Conservation (phyloP, 2,888 invertebrate species). For the Leptopterna dolabrata region DNA sequence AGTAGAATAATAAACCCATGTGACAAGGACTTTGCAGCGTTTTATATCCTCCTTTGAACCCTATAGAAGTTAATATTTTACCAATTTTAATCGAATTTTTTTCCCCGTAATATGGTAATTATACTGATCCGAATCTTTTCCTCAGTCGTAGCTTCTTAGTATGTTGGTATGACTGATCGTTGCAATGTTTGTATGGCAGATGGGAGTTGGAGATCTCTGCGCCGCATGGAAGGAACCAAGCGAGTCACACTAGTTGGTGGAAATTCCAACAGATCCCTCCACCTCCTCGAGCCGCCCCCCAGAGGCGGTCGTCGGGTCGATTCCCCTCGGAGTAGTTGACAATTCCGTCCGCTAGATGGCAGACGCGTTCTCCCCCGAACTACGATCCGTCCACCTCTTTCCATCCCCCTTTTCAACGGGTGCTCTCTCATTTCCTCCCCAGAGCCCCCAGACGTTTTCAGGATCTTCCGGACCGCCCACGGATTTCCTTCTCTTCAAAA, state of each 20-base stretch:
- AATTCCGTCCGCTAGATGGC: not conserved
- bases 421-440: not conserved
- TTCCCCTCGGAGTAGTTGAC: not conserved
- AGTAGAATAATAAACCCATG: no score
- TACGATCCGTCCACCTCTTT: not conserved
- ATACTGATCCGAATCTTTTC: no score
- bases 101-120: no score
- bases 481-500: conserved; percentile 15
- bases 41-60: no score
- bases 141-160: no score
- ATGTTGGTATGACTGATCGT: no score
- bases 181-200: no score
- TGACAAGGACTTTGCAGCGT: no score
- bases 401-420: not conserved
- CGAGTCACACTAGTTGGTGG: not conserved
- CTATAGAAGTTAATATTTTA: no score
- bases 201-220: not conserved
- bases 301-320: not conserved
- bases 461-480: conserved; percentile 15
- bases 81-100: no score
- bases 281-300: not conserved
- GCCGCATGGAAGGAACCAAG: not conserved
- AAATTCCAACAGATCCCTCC: not conserved
- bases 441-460: conserved; percentile 5
- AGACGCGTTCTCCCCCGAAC: not conserved